phyloP scores from a whole-genome alignment of 2,888 invertebrate genomes.

The Ethmia dodecea region DNA sequence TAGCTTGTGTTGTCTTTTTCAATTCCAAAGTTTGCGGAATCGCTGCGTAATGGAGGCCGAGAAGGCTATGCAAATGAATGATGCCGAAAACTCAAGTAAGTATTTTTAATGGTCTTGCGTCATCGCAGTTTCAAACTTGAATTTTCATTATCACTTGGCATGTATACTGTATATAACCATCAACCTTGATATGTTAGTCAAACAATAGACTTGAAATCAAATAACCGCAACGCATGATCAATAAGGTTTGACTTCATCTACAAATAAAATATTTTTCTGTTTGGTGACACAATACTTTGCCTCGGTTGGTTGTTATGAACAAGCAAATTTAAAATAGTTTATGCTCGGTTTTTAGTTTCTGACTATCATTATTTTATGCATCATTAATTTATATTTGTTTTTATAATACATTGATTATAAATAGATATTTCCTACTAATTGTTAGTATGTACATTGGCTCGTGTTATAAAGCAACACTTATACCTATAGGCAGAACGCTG shows the following conservation, averaged over 20 bases:
- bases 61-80: slow-evolving; percentile 70
- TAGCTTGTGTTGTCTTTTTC: slow-evolving; percentile 67
- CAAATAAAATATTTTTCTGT: slow-evolving; percentile 50
- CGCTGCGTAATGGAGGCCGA: slow-evolving; percentile 73
- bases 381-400: too few relatives aligned
- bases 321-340: too few relatives aligned
- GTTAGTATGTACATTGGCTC: too few relatives aligned
- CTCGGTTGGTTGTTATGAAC: too few relatives aligned
- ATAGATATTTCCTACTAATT: too few relatives aligned
- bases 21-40: slow-evolving; percentile 75
- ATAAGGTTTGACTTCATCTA: slow-evolving; percentile 58
- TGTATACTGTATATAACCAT: slow-evolving; percentile 70
- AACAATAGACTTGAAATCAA: slow-evolving; percentile 73
- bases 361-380: too few relatives aligned
- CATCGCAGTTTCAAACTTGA: slow-evolving; percentile 74
- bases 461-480: too few relatives aligned
- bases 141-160: slow-evolving; percentile 76
- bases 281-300: slow-evolving; percentile 32
- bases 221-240: slow-evolving; percentile 64
- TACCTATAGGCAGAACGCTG: too few relatives aligned
- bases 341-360: too few relatives aligned
- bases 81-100: slow-evolving; percentile 70
- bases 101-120: slow-evolving; percentile 76
- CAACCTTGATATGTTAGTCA: slow-evolving; percentile 76
- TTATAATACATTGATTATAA: too few relatives aligned